Percentiles rank a stretch among this genome's conserved stretches.
Conservation (phyloP, 1,140 invertebrate genomes). For the Dendroctonus ponderosae region DNA sequence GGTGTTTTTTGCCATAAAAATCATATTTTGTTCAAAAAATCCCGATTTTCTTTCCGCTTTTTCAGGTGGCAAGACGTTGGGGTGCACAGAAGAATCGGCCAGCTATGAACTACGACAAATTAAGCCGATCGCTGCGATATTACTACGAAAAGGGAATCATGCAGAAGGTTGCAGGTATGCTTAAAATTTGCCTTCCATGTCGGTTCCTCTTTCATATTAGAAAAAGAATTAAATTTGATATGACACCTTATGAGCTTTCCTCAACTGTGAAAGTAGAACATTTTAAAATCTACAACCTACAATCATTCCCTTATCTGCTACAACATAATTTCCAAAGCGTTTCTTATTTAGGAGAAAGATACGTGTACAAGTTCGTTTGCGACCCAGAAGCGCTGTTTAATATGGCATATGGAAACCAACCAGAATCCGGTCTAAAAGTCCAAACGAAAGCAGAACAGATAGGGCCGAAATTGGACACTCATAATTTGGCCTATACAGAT, state of each 20-base stretch:
- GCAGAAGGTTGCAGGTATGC: constrained; percentile 88
- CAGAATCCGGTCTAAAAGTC: constrained; percentile 22
- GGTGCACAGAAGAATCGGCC: constrained; percentile 86
- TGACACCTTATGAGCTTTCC: too few relatives aligned
- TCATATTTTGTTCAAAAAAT: too few relatives aligned
- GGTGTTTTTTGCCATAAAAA: too few relatives aligned
- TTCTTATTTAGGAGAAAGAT: constrained; percentile 76
- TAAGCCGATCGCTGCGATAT: constrained; percentile 88
- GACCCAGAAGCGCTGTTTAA: constrained; percentile 90
- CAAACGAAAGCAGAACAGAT: constrained; percentile 37
- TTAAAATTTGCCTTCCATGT: not conserved
- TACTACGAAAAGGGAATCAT: constrained; percentile 99
- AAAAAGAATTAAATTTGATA: not conserved
- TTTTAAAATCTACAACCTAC: not conserved
- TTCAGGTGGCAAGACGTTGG: constrained; percentile 76
- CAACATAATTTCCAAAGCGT: constrained; percentile 1
- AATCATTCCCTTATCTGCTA: not conserved
- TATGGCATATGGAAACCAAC: constrained; percentile 66
- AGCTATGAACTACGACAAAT: constrained; percentile 96
- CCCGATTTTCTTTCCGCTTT: too few relatives aligned
- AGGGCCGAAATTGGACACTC: constrained; percentile 43
- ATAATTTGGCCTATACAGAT: constrained; percentile 49
- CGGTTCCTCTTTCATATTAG: not conserved
- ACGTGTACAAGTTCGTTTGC: constrained; percentile 95
- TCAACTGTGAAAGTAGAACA: not conserved